Evolutionary conservation across 1,140 invertebrate species (phyloP), one percentile per base, ranked within the genome.

Genomic region (Cyrtorhinus lividipennis): DNA sequence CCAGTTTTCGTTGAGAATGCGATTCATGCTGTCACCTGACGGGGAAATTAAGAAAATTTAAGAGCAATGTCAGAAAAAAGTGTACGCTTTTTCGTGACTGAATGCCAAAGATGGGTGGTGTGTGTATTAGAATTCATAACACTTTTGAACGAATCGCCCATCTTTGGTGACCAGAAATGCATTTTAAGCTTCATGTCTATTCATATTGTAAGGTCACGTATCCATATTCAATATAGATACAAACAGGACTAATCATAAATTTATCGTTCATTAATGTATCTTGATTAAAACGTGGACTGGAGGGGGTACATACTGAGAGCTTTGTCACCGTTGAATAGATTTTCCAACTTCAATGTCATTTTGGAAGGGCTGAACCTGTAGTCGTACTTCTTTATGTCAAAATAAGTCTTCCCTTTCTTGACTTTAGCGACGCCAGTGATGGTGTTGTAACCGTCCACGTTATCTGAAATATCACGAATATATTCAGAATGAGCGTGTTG

Each of bases 301-400:
- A n/a, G n/a, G n/a, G n/a, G 30, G 15, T 18, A 63, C 30, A 25
- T 63, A 69, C 69, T 67, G 45, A 69, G 59, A 46, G 62, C 65
- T 66, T 69, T 68, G 26, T 69, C 67, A 25, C 67, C 67, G 58
- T 69, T 69, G 61, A 69, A 69, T 24, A 69, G 61, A 38, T 69
- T 68, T 8, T 68, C 68, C 2, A 69, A 62, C 5, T 64, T 63
- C 0, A 69, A 13, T 18, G 23, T 64, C 27, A 69, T 44, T 56
- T 57, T 65, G 2, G 64, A 63, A 0, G 65, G 59, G 13, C 48
- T 67, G 26, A 69, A 67, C 24, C 24, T 58, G 20, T 68, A 68
- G 10, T 62, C 56, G n/a, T 67, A 48, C 18, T 65, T 56, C 15
- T 63, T 65, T 1, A 69, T 24, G 24, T 66, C 56, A 13, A 58